Base-by-base conservation (phyloP, 2,113 vertebrate genomes). In the Artemisiospiza belli region DNA sequence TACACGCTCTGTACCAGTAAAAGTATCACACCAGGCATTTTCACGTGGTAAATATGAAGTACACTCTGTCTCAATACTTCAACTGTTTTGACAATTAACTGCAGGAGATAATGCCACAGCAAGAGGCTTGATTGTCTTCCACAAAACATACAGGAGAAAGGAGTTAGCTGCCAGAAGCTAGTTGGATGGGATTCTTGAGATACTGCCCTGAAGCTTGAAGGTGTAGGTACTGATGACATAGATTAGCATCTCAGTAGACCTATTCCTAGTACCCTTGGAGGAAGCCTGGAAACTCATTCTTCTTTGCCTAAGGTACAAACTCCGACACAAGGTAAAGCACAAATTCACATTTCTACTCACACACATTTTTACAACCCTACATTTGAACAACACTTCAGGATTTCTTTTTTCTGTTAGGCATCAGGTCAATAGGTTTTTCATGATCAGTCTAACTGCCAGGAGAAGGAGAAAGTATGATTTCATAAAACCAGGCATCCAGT, bases 401-500 rank as follows among this genome's bases (percentile, higher is more conserved):
- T 87, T 93, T 95, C 41, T 96, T 77, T 97, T 89, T 93, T 90
- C 84, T 87, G 89, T 91, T 83, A 92, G 57, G 83, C 31, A 30
- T 80, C 82, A 96, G 77, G 47, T 74, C 92, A 96, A 76, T 31
- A 37, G 39, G 63, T 80, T 93, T 97, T 96, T 93, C 94, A 87
- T 46, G 55, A 95, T 82, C 94, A 89, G 61, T 57, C 78, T 97
- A 97, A 96, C 80, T 94, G 95, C 90, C 75, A 97, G 72, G 20
- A 90, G 69, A 93, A 70, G 78, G 41, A 90, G 70, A 89, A 93
- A 94, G 87, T 79, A 95, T 82, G 87, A 95, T 97, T 98, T 97
- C 92, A 97, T 95, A 97, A 97, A 97, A 97, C 90, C 89, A 96
- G 95, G 81, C 92, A 91, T 89, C 78, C 84, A 88, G 57, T 97